These are phyloP conservation scores for Spilogale gracilis DNA, from an alignment of 2,113 vertebrate species.

Conservation along the genomic window DNA sequence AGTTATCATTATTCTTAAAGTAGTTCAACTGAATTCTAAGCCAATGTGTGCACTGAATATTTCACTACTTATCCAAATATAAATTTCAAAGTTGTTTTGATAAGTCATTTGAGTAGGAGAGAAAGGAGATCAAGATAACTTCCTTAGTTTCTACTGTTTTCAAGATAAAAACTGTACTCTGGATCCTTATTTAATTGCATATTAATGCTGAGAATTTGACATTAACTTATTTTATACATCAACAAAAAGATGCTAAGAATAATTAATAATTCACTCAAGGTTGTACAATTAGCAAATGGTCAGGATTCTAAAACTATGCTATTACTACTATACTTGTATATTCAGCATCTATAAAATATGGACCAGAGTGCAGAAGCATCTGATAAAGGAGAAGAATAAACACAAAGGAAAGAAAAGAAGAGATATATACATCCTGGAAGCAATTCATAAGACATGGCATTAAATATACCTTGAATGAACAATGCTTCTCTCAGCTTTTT, in stretches of 20 bases:
- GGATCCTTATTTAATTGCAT: not conserved
- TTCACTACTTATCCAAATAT: not conserved
- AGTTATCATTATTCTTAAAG: not conserved
- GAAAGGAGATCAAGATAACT: not conserved
- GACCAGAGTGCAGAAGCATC: not conserved
- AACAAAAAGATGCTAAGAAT: slow-evolving; percentile 9
- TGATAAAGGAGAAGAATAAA: not conserved
- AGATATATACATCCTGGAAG: not conserved
- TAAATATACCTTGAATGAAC: not conserved
- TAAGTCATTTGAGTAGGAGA: not conserved
- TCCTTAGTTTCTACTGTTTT: not conserved
- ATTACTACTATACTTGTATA: not conserved
- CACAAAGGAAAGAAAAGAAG: not conserved
- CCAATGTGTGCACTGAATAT: not conserved
- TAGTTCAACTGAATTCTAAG: not conserved
- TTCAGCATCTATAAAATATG: not conserved
- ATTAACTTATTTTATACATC: not conserved
- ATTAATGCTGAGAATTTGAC: not conserved
- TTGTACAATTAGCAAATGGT: not conserved
- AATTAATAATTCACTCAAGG: not conserved
- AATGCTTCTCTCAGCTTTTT: not conserved
- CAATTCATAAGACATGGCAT: not conserved
- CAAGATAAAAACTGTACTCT: not conserved
- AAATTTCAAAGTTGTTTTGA: not conserved
- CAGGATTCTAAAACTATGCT: not conserved